Conservation (phyloP, 1,140 invertebrate species). For the Pinna nobilis region DNA sequence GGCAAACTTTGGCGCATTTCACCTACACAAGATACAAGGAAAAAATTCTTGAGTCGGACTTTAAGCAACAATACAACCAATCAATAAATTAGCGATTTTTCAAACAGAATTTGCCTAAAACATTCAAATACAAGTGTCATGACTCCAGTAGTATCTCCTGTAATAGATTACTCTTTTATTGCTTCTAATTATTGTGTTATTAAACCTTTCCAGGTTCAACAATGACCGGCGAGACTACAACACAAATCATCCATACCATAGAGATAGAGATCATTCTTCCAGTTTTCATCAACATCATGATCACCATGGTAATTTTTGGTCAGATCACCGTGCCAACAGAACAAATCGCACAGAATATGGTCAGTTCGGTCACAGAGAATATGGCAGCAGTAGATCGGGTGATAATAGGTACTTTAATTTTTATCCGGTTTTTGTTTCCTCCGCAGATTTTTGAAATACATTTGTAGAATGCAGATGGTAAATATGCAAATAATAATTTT, state of each 20-base stretch:
- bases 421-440: neutral
- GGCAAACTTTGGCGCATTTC: too few species aligned
- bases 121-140: too few species aligned
- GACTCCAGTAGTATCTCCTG: too few species aligned
- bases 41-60: neutral
- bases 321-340: constrained; percentile 52
- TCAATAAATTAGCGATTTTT: too few species aligned
- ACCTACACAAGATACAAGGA: neutral
- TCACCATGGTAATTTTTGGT: constrained; percentile 44
- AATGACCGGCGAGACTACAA: constrained; percentile 35
- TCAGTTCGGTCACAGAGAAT: constrained; percentile 47
- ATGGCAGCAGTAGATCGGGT: constrained; percentile 41
- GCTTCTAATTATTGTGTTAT: constrained; percentile 8
- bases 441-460: constrained; percentile 7
- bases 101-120: too few species aligned
- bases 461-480: too few species aligned
- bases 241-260: constrained; percentile 37
- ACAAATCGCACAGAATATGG: constrained; percentile 55
- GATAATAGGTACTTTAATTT: constrained; percentile 38
- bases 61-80: neutral
- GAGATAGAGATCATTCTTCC: constrained; percentile 35
- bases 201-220: constrained; percentile 35
- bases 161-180: too few species aligned
- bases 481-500: too few species aligned
- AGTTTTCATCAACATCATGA: constrained; percentile 33